Conservation (phyloP, 2,113 vertebrate genomes). For the Nesogale talazaci region DNA sequence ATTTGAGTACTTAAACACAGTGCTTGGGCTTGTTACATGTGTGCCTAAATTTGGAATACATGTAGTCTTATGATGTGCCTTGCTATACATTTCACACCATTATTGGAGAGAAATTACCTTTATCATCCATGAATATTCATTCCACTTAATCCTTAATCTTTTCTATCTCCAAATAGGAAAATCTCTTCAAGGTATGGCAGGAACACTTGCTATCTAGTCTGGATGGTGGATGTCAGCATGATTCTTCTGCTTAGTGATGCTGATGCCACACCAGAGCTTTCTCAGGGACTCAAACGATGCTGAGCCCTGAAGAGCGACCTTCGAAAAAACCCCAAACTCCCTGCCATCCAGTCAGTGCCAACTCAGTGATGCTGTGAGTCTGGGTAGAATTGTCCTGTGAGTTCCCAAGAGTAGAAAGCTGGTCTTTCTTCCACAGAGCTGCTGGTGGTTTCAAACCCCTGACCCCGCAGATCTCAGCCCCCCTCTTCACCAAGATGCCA, state of each 20-base stretch:
- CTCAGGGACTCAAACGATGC: background rate
- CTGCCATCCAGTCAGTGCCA: too few relatives aligned
- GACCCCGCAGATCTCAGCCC: too few relatives aligned
- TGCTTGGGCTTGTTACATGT: background rate
- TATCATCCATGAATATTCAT: background rate
- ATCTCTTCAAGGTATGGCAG: background rate
- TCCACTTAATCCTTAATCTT: background rate
- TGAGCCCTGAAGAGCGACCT: background rate
- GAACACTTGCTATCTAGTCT: background rate
- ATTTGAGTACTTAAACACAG: background rate
- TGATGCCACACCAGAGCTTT: background rate
- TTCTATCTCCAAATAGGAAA: conserved; percentile 4
- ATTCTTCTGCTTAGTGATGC: background rate
- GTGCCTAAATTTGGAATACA: background rate
- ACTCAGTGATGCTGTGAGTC: too few relatives aligned
- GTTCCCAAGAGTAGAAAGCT: too few relatives aligned
- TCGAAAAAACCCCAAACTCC: too few relatives aligned
- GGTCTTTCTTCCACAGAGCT: too few relatives aligned
- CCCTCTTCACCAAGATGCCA: too few relatives aligned
- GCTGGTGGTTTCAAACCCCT: too few relatives aligned
- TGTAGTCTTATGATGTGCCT: too few relatives aligned
- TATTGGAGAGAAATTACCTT: background rate
- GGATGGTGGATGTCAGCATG: background rate
- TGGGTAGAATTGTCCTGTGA: too few relatives aligned
- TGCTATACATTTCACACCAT: too few relatives aligned